Evolutionary conservation across 1,140 invertebrate genomes (phyloP), one percentile per base, ranked within the genome.

Genomic region (Drosophila gunungcola): DNA sequence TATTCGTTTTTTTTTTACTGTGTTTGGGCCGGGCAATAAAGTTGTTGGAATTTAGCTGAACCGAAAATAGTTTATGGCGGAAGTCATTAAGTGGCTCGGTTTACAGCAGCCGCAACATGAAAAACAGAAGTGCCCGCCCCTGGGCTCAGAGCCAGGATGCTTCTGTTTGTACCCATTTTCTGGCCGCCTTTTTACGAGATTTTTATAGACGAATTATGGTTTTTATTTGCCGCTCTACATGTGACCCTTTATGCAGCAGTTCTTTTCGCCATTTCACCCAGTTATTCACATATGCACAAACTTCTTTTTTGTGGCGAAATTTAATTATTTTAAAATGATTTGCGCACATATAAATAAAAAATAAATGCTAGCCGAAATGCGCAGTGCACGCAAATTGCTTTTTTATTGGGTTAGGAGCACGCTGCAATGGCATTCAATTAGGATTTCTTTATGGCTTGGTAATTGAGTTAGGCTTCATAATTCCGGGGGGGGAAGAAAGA

Each of bases 21-120:
- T 32, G 41, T 36, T n/a, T 27, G 60, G 32, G 72, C 43, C 49
- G 74, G 80, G 83, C 84, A 89, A 89, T 89, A 89, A 89, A 89
- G 84, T 89, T 89, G 84, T 89, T 89, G 84, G 84, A 89, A 89
- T 89, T 89, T 89, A 89, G 84, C 84, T 89, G 84, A 89, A 89
- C 84, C 84, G 84, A 89, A 89, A 89, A 89, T 89, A 89, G 84
- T 89, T 89, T 89, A 89, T 89, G 84, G 84, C 84, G 84, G 84
- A 89, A 84, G 84, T 89, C 84, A 89, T 89, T 89, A 89, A 89
- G 84, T 89, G 84, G 84, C 84, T 89, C 84, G 84, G 84, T 89
- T 89, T 89, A 89, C 84, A 89, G 84, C 84, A 89, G 84, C 84
- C 84, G 84, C 84, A 89, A 89, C 84, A 89, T 84, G 84, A 89